Conservation (phyloP, 2,888 invertebrate genomes). For the Tortricodes alternella region DNA sequence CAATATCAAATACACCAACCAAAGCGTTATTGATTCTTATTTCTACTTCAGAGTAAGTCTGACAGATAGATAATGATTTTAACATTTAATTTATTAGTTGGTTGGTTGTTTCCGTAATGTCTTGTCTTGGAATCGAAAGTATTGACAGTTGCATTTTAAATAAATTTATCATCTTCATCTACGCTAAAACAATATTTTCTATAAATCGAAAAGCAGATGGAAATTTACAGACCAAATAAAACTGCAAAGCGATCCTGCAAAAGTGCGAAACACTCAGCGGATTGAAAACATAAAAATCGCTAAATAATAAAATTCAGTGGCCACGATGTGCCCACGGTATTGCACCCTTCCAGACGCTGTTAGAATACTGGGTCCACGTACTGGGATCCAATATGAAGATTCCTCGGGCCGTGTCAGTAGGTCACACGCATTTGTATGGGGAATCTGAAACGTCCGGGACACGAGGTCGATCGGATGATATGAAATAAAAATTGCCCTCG, state of each 20-base stretch:
- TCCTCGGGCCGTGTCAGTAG: slow-evolving; percentile 37
- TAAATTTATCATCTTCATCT: too few species aligned
- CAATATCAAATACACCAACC: too few species aligned
- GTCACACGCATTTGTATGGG: slow-evolving; percentile 49
- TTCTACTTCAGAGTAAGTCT: too few species aligned
- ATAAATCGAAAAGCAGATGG: slow-evolving; percentile 7
- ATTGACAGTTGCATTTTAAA: too few species aligned
- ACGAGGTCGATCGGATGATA: slow-evolving; percentile 8
- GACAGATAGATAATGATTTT: too few species aligned
- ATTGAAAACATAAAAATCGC: slow-evolving; percentile 21
- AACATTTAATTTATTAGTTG: too few species aligned
- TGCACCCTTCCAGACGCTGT: slow-evolving; percentile 7
- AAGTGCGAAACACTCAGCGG: slow-evolving; percentile 19
- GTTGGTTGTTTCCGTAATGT: too few species aligned
- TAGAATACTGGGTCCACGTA: slow-evolving; percentile 11
- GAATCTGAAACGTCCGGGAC: slow-evolving; percentile 28
- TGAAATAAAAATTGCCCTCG: not conserved
- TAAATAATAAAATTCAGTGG: slow-evolving; percentile 22
- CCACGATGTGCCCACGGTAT: slow-evolving; percentile 8
- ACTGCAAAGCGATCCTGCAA: not conserved
- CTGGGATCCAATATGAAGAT: slow-evolving; percentile 25
- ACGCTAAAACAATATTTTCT: too few species aligned
- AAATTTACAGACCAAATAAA: not conserved
- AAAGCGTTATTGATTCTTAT: too few species aligned
- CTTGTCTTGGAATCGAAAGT: too few species aligned